Percentiles rank a stretch among this genome's conserved stretches.
Conservation (phyloP, 2,113 vertebrate species). For the Suncus etruscus region DNA sequence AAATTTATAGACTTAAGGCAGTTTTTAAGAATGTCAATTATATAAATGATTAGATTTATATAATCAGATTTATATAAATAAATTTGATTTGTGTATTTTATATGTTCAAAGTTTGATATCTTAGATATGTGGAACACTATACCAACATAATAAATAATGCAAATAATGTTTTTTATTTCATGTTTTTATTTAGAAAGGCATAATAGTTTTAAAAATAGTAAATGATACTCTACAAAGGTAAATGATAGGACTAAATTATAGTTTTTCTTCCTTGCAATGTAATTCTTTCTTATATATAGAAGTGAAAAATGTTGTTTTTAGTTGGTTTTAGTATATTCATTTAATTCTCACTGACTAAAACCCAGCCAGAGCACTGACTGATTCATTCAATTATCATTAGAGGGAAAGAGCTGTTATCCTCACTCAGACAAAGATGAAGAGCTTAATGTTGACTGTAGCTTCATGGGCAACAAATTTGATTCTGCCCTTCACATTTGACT, state of each 20-base stretch:
- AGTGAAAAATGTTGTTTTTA: not conserved
- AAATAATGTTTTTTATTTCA: not conserved
- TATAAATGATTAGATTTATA: not conserved
- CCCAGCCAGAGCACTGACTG: not conserved
- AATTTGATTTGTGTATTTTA: not conserved
- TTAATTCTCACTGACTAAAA: constrained; percentile 25
- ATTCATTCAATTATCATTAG: too few species aligned
- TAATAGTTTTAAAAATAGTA: not conserved
- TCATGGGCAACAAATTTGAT: too few species aligned
- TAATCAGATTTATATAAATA: constrained; percentile 32
- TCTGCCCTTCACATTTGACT: too few species aligned
- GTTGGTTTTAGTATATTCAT: not conserved
- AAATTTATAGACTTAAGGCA: not conserved
- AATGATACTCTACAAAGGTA: not conserved
- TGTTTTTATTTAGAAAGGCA: not conserved
- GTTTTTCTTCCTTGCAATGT: constrained; percentile 16
- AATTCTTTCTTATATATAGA: constrained; percentile 27
- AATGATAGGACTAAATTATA: constrained; percentile 14
- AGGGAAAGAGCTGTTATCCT: too few species aligned
- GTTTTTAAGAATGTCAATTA: not conserved
- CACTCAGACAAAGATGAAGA: too few species aligned
- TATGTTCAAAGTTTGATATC: not conserved
- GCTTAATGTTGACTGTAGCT: too few species aligned
- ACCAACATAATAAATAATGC: not conserved
- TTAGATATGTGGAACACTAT: not conserved